Percentiles rank a stretch among this genome's conserved stretches.
Evolutionary conservation across 2,113 vertebrate genomes (phyloP).

Genomic region (Rhinolophus ferrumequinum): DNA sequence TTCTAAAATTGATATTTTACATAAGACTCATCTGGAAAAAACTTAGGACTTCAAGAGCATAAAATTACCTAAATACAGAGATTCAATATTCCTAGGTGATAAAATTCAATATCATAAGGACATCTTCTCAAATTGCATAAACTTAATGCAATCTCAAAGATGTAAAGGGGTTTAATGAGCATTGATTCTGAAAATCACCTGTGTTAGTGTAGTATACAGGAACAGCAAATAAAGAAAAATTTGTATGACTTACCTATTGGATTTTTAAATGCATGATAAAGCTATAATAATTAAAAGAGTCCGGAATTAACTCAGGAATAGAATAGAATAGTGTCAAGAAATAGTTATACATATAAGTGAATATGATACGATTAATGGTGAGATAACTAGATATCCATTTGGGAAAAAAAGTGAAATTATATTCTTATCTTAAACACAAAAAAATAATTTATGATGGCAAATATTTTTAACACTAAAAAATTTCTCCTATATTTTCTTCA

Average conservation of each 20-base stretch:
- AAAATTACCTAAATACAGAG: neutral
- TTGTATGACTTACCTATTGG: neutral
- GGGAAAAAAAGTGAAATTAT: neutral
- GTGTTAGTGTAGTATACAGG: neutral
- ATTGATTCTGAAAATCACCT: constrained; percentile 19
- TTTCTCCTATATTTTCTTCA: neutral
- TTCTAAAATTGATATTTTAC: neutral
- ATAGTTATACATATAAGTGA: neutral
- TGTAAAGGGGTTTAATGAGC: neutral
- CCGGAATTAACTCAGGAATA: neutral
- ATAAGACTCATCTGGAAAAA: neutral
- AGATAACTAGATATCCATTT: neutral
- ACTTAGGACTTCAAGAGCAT: neutral
- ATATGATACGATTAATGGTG: neutral
- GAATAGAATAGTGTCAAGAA: neutral
- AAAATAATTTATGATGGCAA: neutral
- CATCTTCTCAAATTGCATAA: neutral
- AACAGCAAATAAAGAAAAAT: neutral
- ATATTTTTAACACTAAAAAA: neutral
- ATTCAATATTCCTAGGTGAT: neutral
- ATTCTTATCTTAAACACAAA: neutral
- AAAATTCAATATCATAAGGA: neutral
- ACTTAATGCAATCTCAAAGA: neutral
- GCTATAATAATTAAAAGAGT: neutral
- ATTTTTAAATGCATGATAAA: neutral